These are phyloP conservation scores for Panorpa germanica DNA, from an alignment of 2,888 invertebrate species.

Conservation along the genomic window DNA sequence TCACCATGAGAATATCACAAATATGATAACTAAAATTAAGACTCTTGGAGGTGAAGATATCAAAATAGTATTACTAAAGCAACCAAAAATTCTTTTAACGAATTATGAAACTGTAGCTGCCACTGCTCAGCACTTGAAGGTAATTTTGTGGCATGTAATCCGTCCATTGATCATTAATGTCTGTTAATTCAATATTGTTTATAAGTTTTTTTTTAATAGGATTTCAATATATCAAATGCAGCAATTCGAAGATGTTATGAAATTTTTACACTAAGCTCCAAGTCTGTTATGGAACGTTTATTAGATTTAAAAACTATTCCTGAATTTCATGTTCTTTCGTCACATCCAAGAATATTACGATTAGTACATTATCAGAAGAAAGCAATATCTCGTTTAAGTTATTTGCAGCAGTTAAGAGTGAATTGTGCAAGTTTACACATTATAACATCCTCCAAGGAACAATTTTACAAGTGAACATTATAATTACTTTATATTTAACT, in stretches of 20 bases:
- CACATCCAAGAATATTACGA: slow-evolving; percentile 36
- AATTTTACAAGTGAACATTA: slow-evolving; percentile 23
- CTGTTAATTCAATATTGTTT: slow-evolving; percentile 1
- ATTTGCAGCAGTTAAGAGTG: slow-evolving; percentile 27
- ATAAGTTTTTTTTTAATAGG: slow-evolving; percentile 19
- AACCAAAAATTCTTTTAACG: slow-evolving; percentile 43
- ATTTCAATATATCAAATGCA: slow-evolving; percentile 33
- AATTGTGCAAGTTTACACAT: slow-evolving; percentile 27
- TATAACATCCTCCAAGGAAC: slow-evolving; percentile 21
- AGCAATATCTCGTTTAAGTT: slow-evolving; percentile 27
- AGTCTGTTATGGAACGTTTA: slow-evolving; percentile 35
- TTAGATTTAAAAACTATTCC: slow-evolving; percentile 32
- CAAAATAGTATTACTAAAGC: slow-evolving; percentile 27
- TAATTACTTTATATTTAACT: slow-evolving; percentile 5
- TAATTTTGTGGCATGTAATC: slow-evolving; percentile 13
- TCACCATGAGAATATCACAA: slow-evolving; percentile 34
- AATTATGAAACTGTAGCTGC: slow-evolving; percentile 31
- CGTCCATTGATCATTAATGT: slow-evolving; percentile 1
- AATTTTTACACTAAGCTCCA: slow-evolving; percentile 35
- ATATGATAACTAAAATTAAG: slow-evolving; percentile 32
- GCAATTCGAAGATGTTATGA: slow-evolving; percentile 30
- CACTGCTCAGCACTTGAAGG: slow-evolving; percentile 33
- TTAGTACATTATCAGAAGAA: slow-evolving; percentile 29
- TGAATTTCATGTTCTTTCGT: slow-evolving; percentile 36
- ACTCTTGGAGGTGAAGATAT: slow-evolving; percentile 34